A percentile compares a stretch with the other conserved stretches of the same genome.
Conservation (phyloP, 2,888 invertebrate genomes). For the Beris chalybata region DNA sequence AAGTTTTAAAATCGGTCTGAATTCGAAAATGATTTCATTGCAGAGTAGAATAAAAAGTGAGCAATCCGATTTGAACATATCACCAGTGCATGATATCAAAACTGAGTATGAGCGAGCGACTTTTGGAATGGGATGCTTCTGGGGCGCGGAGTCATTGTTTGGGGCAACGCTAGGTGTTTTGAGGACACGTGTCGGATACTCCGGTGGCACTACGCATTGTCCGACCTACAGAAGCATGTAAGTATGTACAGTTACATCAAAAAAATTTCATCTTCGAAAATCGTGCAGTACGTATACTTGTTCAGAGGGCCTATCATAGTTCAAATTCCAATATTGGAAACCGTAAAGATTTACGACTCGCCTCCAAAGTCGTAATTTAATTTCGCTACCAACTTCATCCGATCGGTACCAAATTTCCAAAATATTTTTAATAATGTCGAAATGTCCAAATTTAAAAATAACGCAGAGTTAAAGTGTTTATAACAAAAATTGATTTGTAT, state of each 20-base stretch:
- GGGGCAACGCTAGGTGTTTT: conserved; percentile 72
- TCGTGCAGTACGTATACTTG: too few relatives aligned
- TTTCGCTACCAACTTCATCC: too few relatives aligned
- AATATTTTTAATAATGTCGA: too few relatives aligned
- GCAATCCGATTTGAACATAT: conserved; percentile 50
- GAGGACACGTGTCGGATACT: conserved; percentile 91
- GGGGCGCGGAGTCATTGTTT: conserved; percentile 86
- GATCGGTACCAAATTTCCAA: too few relatives aligned
- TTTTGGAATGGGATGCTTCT: conserved; percentile 93
- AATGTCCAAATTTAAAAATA: too few relatives aligned
- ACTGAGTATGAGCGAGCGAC: conserved; percentile 63
- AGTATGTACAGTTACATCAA: conserved; percentile 53
- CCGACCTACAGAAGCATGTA: conserved; percentile 87
- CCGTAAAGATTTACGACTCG: too few relatives aligned
- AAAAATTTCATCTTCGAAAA: neutral
- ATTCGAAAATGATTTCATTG: conserved; percentile 32
- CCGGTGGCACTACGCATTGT: conserved; percentile 78
- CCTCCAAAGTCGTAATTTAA: too few relatives aligned
- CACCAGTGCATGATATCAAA: conserved; percentile 49
- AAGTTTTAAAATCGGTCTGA: neutral
- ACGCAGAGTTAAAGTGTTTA: too few relatives aligned
- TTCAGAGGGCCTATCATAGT: too few relatives aligned
- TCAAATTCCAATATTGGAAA: too few relatives aligned
- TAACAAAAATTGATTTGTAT: too few relatives aligned
- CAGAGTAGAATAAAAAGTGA: conserved; percentile 53